Conservation (phyloP, 2,888 invertebrate genomes). For the Matsumyia berberina region DNA sequence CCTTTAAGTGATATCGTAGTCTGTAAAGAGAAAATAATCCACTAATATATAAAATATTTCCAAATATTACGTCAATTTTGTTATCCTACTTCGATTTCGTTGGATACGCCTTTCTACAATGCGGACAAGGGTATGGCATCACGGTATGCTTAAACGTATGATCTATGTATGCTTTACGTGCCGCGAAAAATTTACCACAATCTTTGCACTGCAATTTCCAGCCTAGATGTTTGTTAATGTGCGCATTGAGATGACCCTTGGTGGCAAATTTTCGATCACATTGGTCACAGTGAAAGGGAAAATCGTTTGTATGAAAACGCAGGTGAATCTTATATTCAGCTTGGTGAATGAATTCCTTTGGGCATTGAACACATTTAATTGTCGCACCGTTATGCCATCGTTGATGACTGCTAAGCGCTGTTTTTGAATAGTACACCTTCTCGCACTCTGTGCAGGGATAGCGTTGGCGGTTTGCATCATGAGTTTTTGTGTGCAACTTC, state of each 20-base stretch:
- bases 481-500: slow-evolving; percentile 24
- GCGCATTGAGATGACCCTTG: slow-evolving; percentile 32
- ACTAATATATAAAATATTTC: neutral
- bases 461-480: slow-evolving; percentile 9
- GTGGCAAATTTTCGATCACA: slow-evolving; percentile 37
- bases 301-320: slow-evolving; percentile 54
- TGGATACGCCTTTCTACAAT: slow-evolving; percentile 45
- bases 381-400: slow-evolving; percentile 35
- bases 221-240: slow-evolving; percentile 46
- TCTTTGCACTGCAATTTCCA: slow-evolving; percentile 45
- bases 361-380: slow-evolving; percentile 44
- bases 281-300: slow-evolving; percentile 41
- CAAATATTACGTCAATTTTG: neutral
- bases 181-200: slow-evolving; percentile 36
- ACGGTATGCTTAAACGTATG: slow-evolving; percentile 40
- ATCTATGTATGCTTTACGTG: slow-evolving; percentile 1
- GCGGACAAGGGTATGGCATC: slow-evolving; percentile 47
- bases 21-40: slow-evolving; percentile 25
- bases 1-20: slow-evolving; percentile 36
- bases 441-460: slow-evolving; percentile 71
- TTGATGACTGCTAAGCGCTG: slow-evolving; percentile 22
- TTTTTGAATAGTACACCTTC: slow-evolving; percentile 71
- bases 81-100: slow-evolving; percentile 45
- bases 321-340: slow-evolving; percentile 44
- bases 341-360: slow-evolving; percentile 36